Evolutionary conservation across 1,140 invertebrate species (phyloP).

Genomic region (Drosophila lacertosa): DNA sequence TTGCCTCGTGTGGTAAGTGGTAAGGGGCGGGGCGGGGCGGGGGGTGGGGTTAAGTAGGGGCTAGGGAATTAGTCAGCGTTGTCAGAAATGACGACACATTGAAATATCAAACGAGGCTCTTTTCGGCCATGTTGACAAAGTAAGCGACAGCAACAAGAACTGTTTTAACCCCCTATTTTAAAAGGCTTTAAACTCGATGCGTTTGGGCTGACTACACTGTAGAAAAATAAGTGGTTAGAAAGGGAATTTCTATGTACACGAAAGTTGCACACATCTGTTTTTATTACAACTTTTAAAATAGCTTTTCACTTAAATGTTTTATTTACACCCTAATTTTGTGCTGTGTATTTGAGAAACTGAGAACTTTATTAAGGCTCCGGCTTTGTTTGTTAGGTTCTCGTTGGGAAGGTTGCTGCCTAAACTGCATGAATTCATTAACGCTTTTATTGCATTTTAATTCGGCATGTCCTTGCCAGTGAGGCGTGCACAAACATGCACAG

Average conservation of each 20-base stretch:
- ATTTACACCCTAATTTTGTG: too few species aligned
- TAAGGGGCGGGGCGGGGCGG: too few species aligned
- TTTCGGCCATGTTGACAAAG: slow-evolving; percentile 68
- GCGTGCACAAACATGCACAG: slow-evolving; percentile 73
- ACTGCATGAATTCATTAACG: slow-evolving; percentile 63
- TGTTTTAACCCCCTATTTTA: slow-evolving; percentile 23
- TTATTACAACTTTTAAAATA: too few species aligned
- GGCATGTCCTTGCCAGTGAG: slow-evolving; percentile 75
- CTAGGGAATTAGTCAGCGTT: slow-evolving; percentile 71
- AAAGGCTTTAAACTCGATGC: slow-evolving; percentile 15
- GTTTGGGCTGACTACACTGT: too few species aligned
- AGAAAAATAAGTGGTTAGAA: too few species aligned
- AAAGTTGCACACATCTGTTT: too few species aligned
- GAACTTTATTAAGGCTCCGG: slow-evolving; percentile 70
- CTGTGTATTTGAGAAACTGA: slow-evolving; percentile 23
- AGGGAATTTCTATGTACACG: too few species aligned
- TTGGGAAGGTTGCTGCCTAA: slow-evolving; percentile 16
- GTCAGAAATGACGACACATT: slow-evolving; percentile 75
- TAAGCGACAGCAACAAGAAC: slow-evolving; percentile 49
- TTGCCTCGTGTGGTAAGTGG: neutral
- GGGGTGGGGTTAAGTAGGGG: neutral
- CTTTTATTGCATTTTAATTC: slow-evolving; percentile 80
- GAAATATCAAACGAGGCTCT: slow-evolving; percentile 61
- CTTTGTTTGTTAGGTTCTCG: slow-evolving; percentile 15
- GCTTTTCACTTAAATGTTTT: too few species aligned